Evolutionary conservation across 2,113 vertebrate species (phyloP).

Genomic region (Eleginops maclovinus): DNA sequence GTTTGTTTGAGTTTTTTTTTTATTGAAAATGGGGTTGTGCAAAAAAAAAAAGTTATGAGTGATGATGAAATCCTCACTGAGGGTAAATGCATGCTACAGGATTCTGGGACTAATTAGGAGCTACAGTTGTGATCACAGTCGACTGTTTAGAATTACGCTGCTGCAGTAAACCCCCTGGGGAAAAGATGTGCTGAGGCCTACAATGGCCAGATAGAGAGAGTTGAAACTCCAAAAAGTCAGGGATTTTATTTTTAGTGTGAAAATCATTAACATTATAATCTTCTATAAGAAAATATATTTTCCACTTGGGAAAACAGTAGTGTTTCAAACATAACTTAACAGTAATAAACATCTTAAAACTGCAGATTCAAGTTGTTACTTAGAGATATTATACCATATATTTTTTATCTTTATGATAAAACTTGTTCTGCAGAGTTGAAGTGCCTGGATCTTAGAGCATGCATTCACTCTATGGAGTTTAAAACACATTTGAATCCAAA

Average conservation of each 20-base stretch:
- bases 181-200: neutral
- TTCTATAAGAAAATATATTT: neutral
- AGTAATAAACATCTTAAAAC: neutral
- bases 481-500: slow-evolving; percentile 44
- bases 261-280: slow-evolving; percentile 18
- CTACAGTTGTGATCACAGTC: slow-evolving; percentile 47
- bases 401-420: neutral
- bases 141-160: slow-evolving; percentile 17
- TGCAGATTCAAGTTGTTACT: neutral
- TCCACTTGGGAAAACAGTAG: neutral
- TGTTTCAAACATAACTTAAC: neutral
- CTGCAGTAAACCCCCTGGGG: slow-evolving; percentile 14
- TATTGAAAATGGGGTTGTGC: slow-evolving; percentile 72
- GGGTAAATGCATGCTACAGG: slow-evolving; percentile 59
- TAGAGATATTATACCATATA: neutral
- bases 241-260: slow-evolving; percentile 6
- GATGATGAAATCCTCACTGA: slow-evolving; percentile 57
- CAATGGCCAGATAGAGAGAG: neutral
- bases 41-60: slow-evolving; percentile 69
- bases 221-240: slow-evolving; percentile 21
- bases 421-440: neutral
- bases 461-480: slow-evolving; percentile 25
- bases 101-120: slow-evolving; percentile 64
- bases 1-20: slow-evolving; percentile 52
- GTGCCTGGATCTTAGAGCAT: slow-evolving; percentile 28